Evolutionary conservation across 2,113 vertebrate genomes (phyloP).

Genomic region (Rhizomys pruinosus): DNA sequence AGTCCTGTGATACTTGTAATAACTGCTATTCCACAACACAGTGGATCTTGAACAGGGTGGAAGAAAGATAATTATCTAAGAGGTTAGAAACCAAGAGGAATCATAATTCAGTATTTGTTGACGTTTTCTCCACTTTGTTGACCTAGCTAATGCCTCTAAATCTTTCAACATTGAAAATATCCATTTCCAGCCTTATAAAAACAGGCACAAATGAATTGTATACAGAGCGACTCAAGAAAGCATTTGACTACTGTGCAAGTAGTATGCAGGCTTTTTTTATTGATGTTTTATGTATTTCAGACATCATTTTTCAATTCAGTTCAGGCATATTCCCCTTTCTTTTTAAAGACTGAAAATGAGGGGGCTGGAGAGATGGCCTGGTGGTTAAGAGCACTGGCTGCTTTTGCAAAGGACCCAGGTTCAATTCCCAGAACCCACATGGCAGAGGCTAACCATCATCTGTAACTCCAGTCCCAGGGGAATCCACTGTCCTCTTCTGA

Average conservation of each 20-base stretch:
- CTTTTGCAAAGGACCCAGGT: too few relatives aligned
- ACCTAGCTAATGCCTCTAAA: background rate
- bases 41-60: background rate
- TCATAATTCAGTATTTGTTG: background rate
- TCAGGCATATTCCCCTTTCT: too few relatives aligned
- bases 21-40: background rate
- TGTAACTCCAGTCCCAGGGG: too few relatives aligned
- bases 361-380: too few relatives aligned
- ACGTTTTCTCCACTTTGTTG: background rate
- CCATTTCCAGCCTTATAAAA: background rate
- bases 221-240: background rate
- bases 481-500: too few relatives aligned
- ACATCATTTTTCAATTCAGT: too few relatives aligned
- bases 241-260: background rate
- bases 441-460: too few relatives aligned
- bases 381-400: too few relatives aligned
- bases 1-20: background rate
- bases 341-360: constrained; percentile 24
- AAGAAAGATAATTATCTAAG: background rate
- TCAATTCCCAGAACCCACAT: too few relatives aligned
- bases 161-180: background rate
- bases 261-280: background rate
- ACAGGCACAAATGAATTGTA: background rate
- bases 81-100: background rate
- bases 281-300: too few relatives aligned